Evolutionary conservation across 2,113 vertebrate genomes (phyloP).

Genomic region (Choloepus hoffmanni): DNA sequence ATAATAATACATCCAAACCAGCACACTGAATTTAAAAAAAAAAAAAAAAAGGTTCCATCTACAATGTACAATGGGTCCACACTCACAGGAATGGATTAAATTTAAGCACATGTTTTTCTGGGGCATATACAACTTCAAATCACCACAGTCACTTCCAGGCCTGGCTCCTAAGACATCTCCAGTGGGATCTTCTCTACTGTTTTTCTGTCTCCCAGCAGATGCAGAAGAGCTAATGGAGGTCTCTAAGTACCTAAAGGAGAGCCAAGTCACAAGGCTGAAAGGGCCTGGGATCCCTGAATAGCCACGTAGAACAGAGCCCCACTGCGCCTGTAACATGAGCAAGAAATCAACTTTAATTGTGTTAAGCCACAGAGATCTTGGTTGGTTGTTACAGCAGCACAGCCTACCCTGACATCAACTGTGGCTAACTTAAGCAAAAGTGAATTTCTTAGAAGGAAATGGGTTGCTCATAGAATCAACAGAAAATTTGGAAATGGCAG

Average conservation of each 20-base stretch:
- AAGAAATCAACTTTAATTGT: neutral
- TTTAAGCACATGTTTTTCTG: too few relatives aligned
- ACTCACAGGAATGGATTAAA: too few relatives aligned
- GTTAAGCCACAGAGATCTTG: neutral
- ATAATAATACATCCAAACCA: too few relatives aligned
- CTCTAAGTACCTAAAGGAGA: neutral
- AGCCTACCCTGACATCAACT: neutral
- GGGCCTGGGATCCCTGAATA: neutral
- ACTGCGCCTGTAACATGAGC: neutral
- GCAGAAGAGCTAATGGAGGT: neutral
- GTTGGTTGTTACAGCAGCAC: neutral
- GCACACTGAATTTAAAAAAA: too few relatives aligned
- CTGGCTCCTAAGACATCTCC: neutral
- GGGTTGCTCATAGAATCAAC: neutral
- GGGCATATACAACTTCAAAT: too few relatives aligned
- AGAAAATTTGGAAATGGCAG: neutral
- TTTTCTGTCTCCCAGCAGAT: neutral
- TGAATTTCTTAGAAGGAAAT: slow-evolving; percentile 27
- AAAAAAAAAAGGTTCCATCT: too few relatives aligned
- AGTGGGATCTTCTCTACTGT: neutral
- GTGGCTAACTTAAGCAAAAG: neutral
- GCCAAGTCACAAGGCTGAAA: neutral
- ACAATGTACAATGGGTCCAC: too few relatives aligned
- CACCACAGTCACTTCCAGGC: neutral
- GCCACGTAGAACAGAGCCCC: neutral